Conservation (phyloP, 2,113 vertebrate species). For the Elgaria multicarinata region DNA sequence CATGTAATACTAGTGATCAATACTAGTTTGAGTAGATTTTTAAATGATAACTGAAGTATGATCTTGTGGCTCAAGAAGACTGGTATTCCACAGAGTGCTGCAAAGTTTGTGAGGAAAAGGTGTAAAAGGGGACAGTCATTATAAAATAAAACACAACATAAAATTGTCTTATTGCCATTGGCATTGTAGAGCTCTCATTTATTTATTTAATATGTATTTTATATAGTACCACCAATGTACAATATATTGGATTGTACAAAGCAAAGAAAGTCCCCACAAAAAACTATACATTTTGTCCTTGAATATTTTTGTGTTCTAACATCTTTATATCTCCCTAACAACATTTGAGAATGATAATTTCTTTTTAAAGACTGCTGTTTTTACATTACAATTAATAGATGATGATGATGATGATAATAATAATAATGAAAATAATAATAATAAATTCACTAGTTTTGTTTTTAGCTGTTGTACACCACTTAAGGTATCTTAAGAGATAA, state of each 20-base stretch:
- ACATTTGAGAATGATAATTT: background rate
- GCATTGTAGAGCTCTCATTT: background rate
- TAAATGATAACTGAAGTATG: background rate
- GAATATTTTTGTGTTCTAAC: background rate
- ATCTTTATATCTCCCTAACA: background rate
- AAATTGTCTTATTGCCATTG: background rate
- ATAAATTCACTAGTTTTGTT: too few species aligned
- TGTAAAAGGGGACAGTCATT: background rate
- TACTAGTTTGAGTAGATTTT: background rate
- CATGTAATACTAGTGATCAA: background rate
- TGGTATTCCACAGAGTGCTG: rapidly evolving
- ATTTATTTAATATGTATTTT: background rate
- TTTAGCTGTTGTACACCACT: background rate
- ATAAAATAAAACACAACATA: background rate
- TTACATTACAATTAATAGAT: background rate
- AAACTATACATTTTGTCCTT: background rate
- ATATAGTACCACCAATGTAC: background rate
- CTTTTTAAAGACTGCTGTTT: background rate
- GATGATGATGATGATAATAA: too few species aligned
- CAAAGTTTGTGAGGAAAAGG: background rate
- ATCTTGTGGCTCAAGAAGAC: background rate
- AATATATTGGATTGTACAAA: background rate
- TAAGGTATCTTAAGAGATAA: background rate
- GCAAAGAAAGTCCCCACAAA: background rate
- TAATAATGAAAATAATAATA: too few species aligned